Base-by-base conservation (phyloP, 2,888 invertebrate species). In the Microdon myrmicae region DNA sequence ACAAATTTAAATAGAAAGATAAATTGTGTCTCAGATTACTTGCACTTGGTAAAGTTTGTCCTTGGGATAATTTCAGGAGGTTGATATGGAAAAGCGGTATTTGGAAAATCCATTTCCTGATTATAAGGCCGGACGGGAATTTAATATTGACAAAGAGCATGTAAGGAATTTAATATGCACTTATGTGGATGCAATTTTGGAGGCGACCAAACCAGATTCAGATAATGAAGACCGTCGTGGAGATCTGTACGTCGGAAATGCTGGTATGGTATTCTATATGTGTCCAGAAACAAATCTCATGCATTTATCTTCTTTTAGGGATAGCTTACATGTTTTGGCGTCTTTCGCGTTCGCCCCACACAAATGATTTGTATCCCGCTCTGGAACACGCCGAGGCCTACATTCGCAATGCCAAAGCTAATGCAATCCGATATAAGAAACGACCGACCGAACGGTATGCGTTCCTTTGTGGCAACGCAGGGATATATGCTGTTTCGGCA, bases 391-490 rank as follows among this genome's bases (percentile, higher is more conserved):
- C 86, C 1, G 70, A 83, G 2, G 82, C 86, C 39, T 90, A 89
- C 72, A 77, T 89, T 10, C 80, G 83, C 41, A 86, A 86, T 6
- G 85, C 88, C 2, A 74, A 89, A 54, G 81, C 83, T 25, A 82
- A 83, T 45, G 80, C 82, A 5, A 73, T 78, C n/a, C 77, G 76
- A n/a, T 77, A 75, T 58, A 78, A 77, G 31, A 83, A 58, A 75
- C 82, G 71, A 70, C 79, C 71, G 25, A 81, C 83, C n/a, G 87
- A 89, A 56, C 82, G 84, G 34, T 87, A 86, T 8, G 86, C 88
- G 0, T 91, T 92, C 76, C 76, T 93, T 8, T 83, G 91, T n/a
- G 93, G 93, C 2, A 87, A 88, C 72, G 87, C 87, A 6, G 94
- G 94, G 0, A 85, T 90, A 3, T 87, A 86, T 72, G 90, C 90